These are phyloP conservation scores for Hymenochirus boettgeri DNA, from an alignment of 2,113 vertebrate species.

Conservation along the genomic window DNA sequence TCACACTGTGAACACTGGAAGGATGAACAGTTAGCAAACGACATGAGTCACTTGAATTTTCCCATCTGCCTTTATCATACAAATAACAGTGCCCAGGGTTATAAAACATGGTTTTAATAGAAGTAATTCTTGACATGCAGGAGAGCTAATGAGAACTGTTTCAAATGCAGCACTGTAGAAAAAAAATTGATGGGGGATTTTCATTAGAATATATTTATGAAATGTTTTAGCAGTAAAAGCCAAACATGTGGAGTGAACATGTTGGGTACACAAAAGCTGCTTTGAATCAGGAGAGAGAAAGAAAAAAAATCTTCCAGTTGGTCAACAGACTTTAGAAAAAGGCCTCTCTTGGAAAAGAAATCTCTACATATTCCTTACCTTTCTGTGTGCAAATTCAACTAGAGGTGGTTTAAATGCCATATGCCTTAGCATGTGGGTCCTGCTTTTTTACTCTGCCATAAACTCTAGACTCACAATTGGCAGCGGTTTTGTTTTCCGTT, in stretches of 20 bases:
- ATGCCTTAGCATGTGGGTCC: background rate
- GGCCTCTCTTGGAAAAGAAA: constrained; percentile 23
- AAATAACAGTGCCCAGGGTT: background rate
- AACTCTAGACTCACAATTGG: constrained; percentile 16
- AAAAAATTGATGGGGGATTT: constrained; percentile 43
- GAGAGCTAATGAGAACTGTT: background rate
- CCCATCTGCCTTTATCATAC: constrained; percentile 6
- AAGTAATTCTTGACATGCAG: constrained; percentile 23
- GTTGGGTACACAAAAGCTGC: constrained; percentile 48
- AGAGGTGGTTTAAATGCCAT: constrained; percentile 27
- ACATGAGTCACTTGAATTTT: background rate
- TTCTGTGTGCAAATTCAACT: constrained; percentile 2
- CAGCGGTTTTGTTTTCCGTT: constrained; percentile 2
- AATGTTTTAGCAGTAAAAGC: constrained; percentile 48
- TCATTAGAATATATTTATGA: constrained; percentile 53
- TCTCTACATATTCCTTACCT: constrained; percentile 33
- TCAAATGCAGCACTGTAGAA: constrained; percentile 11
- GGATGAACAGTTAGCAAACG: constrained; percentile 15
- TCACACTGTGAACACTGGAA: constrained; percentile 4
- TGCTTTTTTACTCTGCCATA: constrained; percentile 7
- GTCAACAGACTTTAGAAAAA: constrained; percentile 4
- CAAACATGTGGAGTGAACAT: constrained; percentile 51
- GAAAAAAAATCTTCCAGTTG: constrained; percentile 34
- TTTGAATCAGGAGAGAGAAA: background rate
- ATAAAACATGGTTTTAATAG: constrained; percentile 20